These are phyloP conservation scores for Drosophila serrata DNA, from an alignment of 1,140 invertebrate genomes.

Conservation along the genomic window DNA sequence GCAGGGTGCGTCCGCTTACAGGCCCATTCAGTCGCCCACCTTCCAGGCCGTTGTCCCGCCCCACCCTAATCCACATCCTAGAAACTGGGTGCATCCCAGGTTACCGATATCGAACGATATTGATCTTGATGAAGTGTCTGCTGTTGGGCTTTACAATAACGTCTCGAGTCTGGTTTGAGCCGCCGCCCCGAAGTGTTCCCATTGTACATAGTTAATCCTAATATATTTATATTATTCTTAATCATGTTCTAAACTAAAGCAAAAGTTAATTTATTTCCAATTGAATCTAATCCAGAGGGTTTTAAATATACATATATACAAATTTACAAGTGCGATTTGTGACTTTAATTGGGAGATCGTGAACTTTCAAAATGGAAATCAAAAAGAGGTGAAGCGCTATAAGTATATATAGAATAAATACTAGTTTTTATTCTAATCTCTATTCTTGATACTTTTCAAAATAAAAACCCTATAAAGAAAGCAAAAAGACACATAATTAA, in stretches of 20 bases:
- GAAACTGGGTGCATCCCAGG: conserved; percentile 39
- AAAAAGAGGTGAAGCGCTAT: too few relatives aligned
- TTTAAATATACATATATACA: conserved; percentile 23
- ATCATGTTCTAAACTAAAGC: conserved; percentile 34
- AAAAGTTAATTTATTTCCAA: conserved; percentile 44
- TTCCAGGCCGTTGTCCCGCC: conserved; percentile 14
- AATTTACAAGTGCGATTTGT: not conserved
- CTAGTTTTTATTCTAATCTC: not conserved
- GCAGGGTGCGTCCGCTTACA: conserved; percentile 5
- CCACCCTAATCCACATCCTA: conserved; percentile 23
- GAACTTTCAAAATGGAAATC: not conserved
- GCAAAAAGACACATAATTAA: not conserved
- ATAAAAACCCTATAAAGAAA: too few relatives aligned
- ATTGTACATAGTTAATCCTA: conserved; percentile 63
- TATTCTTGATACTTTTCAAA: too few relatives aligned
- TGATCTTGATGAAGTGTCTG: conserved; percentile 59
- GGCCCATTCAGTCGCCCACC: conserved; percentile 33
- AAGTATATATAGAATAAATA: not conserved
- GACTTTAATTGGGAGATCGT: not conserved
- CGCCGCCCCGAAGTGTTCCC: conserved; percentile 15
- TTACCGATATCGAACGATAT: conserved; percentile 40
- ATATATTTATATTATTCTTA: conserved; percentile 66
- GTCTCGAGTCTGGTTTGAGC: conserved; percentile 69
- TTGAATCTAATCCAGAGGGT: conserved; percentile 25
- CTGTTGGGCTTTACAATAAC: conserved; percentile 66